phyloP scores from a whole-genome alignment of 2,888 invertebrate genomes.

The Scaptomyza reducta region DNA sequence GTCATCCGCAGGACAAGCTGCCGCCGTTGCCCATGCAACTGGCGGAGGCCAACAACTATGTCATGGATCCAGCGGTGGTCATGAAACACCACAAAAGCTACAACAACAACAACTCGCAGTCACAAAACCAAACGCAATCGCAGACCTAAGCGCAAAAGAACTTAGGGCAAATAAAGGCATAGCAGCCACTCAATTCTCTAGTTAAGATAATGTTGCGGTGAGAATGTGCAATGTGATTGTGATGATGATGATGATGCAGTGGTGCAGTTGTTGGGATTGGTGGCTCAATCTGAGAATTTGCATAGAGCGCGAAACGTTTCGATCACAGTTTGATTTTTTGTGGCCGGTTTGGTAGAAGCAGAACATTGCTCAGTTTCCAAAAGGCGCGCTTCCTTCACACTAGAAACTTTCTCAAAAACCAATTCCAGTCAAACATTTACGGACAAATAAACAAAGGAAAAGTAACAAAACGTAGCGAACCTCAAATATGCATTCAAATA shows the following conservation, averaged over 20 bases:
- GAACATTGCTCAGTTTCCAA: conserved; percentile 3
- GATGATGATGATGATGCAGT: conserved; percentile 17
- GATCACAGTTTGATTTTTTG: conserved; percentile 73
- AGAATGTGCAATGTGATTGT: conserved; percentile 24
- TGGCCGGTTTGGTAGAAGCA: conserved; percentile 47
- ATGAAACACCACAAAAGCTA: conserved; percentile 83
- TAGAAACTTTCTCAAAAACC: not conserved
- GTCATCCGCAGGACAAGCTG: conserved; percentile 91
- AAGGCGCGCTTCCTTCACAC: conserved; percentile 40
- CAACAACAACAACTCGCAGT: conserved; percentile 83
- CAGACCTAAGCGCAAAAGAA: conserved; percentile 40
- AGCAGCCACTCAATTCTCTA: conserved; percentile 32
- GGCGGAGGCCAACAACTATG: conserved; percentile 90
- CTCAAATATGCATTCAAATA: conserved; percentile 65
- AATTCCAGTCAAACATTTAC: conserved; percentile 22
- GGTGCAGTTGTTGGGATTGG: conserved; percentile 12
- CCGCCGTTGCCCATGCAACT: conserved; percentile 87
- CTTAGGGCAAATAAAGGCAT: not conserved
- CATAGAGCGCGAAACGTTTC: conserved; percentile 63
- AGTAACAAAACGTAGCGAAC: conserved; percentile 51
- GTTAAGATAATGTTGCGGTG: conserved; percentile 14
- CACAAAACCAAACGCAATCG: conserved; percentile 63
- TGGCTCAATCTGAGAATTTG: conserved; percentile 50
- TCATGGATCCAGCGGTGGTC: conserved; percentile 84
- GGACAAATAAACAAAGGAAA: conserved; percentile 21